phyloP scores from a whole-genome alignment of 2,113 vertebrate genomes.

The Ammospiza nelsoni region DNA sequence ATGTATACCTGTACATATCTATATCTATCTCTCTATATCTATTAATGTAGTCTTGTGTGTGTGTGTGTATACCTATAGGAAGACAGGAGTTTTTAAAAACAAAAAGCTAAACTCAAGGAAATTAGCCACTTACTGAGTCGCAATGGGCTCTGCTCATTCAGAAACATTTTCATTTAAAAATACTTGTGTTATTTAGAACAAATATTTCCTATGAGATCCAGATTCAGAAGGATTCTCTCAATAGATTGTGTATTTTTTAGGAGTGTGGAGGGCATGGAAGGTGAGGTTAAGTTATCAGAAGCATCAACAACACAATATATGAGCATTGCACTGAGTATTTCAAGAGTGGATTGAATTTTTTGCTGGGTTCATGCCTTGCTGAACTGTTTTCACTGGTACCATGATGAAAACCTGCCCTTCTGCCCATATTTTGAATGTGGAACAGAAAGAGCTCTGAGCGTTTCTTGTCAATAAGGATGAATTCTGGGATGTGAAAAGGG shows the following conservation, averaged over 20 bases:
- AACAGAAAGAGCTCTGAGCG: neutral
- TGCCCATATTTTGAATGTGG: neutral
- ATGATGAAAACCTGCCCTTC: neutral
- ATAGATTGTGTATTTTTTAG: neutral
- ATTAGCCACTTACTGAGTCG: neutral
- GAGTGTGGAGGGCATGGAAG: neutral
- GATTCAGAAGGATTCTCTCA: neutral
- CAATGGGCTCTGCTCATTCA: neutral
- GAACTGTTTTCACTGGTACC: neutral
- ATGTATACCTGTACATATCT: neutral
- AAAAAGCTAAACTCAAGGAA: neutral
- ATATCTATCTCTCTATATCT: no score
- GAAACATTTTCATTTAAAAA: neutral
- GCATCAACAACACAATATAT: neutral
- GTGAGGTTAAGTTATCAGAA: neutral
- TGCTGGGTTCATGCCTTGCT: neutral
- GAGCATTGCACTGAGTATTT: rapidly evolving
- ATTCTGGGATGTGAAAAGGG: neutral
- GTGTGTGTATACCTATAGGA: neutral
- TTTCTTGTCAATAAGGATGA: neutral
- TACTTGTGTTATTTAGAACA: neutral
- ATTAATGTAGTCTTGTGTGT: neutral
- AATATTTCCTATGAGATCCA: neutral
- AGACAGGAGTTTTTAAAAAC: neutral
- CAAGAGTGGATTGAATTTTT: neutral